Base-by-base conservation (phyloP, 2,113 vertebrate species). In the Aplodontia rufa region DNA sequence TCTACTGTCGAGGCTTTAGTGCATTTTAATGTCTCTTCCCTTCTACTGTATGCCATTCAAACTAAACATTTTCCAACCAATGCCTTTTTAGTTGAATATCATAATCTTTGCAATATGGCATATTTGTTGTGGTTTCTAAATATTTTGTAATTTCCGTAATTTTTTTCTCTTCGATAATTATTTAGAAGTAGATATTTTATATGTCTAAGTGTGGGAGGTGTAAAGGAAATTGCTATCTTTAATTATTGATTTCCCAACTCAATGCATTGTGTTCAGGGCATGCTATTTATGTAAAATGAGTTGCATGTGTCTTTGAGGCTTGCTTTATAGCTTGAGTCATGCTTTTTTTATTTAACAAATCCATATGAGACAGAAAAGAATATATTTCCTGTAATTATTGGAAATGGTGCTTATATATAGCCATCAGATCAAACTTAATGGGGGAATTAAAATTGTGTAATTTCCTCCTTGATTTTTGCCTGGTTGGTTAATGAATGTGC, bases 111-210 rank as follows among this genome's bases (percentile, higher is more conserved):
- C 74, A 53, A 28, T 5, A 45, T 60, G 32, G 20, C 20, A 32
- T 79, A 35, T 60, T 88, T 12, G 19, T 24, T 71, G 10, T 87
- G 58, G 3, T 72, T 75, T 89, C 47, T 91, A 91, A 79, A 72
- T 90, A 80, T 55, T 86, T 89, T 64, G 0, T 85, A 32, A 92
- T 95, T 88, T 92, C 17, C 32, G 75, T 42, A 32, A 79, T 58
- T 87, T 85, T 82, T 74, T 76, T 66, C 3, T 64, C 12, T 76
- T 51, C 35, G 40, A 0, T 95, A 81, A 80, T 95, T 92, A 92
- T 32, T 94, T 80, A 60, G 8, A 53, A 84, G 26, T 87, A 26
- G 20, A 76, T 76, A 62, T 92, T 92, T 94, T 87, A 87, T 53
- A 91, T 37, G 68, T 80, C 47, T 72, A 66, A 51, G 10, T 40